A percentile compares a stretch with the other conserved stretches of the same genome.
phyloP scores from a whole-genome alignment of 2,888 invertebrate species.

The Nudaria mundana region DNA sequence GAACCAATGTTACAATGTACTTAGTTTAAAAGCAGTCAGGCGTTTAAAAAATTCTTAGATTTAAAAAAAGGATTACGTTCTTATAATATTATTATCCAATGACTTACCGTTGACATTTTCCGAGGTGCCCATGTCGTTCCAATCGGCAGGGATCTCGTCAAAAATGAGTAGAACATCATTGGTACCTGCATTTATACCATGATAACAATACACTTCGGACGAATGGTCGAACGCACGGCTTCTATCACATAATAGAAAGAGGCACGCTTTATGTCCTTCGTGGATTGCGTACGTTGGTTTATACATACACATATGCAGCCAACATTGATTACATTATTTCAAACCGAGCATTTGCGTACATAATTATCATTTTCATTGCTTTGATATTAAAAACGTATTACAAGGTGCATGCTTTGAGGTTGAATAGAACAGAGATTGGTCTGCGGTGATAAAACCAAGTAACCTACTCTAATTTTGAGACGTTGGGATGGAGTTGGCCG shows the following conservation, averaged over 20 bases:
- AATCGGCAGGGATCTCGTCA: conserved; percentile 26
- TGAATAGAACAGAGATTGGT: no score
- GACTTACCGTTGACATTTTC: conserved; percentile 40
- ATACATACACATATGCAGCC: not conserved
- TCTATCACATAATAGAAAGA: conserved; percentile 52
- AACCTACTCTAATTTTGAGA: no score
- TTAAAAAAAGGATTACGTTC: no score
- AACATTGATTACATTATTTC: not conserved
- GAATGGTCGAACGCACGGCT: conserved; percentile 50
- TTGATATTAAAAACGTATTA: no score
- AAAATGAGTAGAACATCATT: conserved; percentile 41
- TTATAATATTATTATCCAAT: no score
- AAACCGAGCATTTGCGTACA: not conserved
- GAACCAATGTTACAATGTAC: no score
- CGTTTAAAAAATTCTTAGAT: no score
- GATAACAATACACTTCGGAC: conserved; percentile 46
- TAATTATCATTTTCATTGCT: no score
- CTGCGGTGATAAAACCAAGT: no score
- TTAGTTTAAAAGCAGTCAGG: no score
- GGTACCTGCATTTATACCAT: conserved; percentile 52
- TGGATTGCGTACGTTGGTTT: not conserved
- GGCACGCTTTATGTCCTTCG: conserved; percentile 21
- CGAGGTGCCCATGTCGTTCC: conserved; percentile 46
- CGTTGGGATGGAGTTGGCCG: no score
- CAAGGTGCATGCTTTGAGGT: no score